Evolutionary conservation across 2,113 vertebrate genomes (phyloP), one percentile per base, ranked within the genome.

Genomic region (Saguinus imperator): DNA sequence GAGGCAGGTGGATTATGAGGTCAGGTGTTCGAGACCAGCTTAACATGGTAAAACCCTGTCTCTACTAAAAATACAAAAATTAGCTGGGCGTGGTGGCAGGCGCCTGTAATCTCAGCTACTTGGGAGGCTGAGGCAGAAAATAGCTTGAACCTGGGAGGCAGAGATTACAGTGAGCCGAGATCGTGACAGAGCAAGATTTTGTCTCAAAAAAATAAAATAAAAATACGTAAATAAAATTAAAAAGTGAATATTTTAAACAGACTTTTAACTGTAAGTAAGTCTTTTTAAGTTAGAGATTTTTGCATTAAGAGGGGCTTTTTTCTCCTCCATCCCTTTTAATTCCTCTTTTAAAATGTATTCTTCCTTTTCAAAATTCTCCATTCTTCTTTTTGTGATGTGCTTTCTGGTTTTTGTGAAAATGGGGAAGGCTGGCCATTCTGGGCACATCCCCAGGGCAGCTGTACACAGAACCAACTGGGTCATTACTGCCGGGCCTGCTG

Each of bases 391-490:
- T 27, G 32, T 20, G 25, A 57, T 21, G 25, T 52, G 72, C 58
- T 11, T 50, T 85, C 72, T 9, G 12, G 17, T 50, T 52, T 32
- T 72, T 66, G 14, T 16, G 70, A 25, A 45, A 17, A 4, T 1
- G 37, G 0, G n/a, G 73, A n/a, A 45, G 81, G 6, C 61, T 52
- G 73, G 52, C 43, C 0, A 1, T 52, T 61, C 14, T 55, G 81
- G 48, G 57, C 21, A 1, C 9, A 32, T 52, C 82, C 81, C 9
- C 32, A 17, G 66, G 66, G 23, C 40, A 27, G 61, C 43, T 12
- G 1, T 1, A 7, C 1, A 14, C 10, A 1, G 14, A n/a, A 68
- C 20, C 32, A 11, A 17, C 35, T 8, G 2, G 23, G 25, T 48
- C 23, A 3, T 10, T 20, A 4, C n/a, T 17, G 2, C 25, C 37